phyloP scores from a whole-genome alignment of 2,888 invertebrate species.

The Troides oblongomaculatus region DNA sequence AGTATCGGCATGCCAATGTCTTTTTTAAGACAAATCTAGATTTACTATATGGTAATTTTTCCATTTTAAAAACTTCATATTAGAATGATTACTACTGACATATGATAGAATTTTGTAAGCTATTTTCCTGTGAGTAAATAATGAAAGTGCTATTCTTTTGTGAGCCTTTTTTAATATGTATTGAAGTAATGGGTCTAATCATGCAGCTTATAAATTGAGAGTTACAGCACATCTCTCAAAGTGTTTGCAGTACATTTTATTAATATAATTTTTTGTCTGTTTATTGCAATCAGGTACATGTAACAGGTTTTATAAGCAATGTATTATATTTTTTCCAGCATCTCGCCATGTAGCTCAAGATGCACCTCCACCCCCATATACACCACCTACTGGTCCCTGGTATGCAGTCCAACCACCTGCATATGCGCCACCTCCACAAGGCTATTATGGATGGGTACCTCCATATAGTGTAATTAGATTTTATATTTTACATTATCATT shows the following conservation, averaged over 20 bases:
- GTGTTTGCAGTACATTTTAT: background rate
- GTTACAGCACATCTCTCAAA: too few relatives aligned
- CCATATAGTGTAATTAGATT: constrained; percentile 82
- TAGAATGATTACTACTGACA: too few relatives aligned
- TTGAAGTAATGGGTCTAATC: too few relatives aligned
- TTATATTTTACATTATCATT: background rate
- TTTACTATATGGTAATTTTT: too few relatives aligned
- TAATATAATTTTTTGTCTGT: background rate
- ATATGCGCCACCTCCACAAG: constrained; percentile 90
- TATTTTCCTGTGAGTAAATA: too few relatives aligned
- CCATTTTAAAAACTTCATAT: too few relatives aligned
- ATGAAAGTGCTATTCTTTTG: too few relatives aligned
- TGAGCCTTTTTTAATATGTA: too few relatives aligned
- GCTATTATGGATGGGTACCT: constrained; percentile 96
- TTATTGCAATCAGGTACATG: background rate
- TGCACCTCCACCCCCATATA: constrained; percentile 90
- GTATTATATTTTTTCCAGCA: constrained; percentile 46
- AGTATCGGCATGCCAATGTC: too few relatives aligned
- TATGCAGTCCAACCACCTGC: constrained; percentile 95
- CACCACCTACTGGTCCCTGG: constrained; percentile 88
- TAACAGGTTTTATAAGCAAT: background rate
- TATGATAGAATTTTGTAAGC: too few relatives aligned
- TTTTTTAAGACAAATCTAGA: too few relatives aligned
- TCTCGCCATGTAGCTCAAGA: constrained; percentile 82
- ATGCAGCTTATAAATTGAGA: too few relatives aligned